Evolutionary conservation across 2,797 vertebrate genomes (phyloP).

Genomic region (Coregonus suidteri): DNA sequence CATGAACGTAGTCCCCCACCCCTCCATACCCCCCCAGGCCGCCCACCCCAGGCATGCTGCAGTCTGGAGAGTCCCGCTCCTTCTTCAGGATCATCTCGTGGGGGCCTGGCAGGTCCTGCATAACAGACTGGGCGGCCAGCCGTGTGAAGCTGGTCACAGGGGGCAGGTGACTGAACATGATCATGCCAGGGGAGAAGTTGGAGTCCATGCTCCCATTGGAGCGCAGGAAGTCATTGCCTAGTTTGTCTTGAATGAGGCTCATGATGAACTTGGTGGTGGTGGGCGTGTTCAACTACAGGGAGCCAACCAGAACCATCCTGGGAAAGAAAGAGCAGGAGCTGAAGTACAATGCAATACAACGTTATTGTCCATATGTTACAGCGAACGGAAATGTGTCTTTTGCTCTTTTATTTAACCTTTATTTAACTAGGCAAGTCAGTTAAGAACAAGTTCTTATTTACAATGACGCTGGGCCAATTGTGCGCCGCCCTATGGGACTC

Average conservation of each 20-base stretch:
- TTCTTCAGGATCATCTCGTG: constrained; percentile 94
- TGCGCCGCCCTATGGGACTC: no score
- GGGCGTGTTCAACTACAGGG: constrained; percentile 57
- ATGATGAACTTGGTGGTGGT: constrained; percentile 59
- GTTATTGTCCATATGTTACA: not conserved
- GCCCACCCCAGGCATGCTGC: constrained; percentile 51
- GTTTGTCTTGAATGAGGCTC: constrained; percentile 87
- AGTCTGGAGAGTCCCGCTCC: constrained; percentile 87
- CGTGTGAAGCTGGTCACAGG: constrained; percentile 97
- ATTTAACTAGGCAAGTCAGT: no score
- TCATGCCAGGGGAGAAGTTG: constrained; percentile 87
- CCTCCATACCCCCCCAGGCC: constrained; percentile 46
- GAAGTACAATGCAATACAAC: not conserved
- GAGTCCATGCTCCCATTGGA: constrained; percentile 89
- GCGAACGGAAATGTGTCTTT: not conserved
- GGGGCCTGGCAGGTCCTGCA: constrained; percentile 75
- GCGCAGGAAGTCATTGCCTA: constrained; percentile 89
- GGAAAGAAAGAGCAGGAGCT: constrained; percentile 3
- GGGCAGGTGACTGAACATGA: constrained; percentile 97
- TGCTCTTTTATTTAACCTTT: no score
- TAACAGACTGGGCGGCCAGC: constrained; percentile 84
- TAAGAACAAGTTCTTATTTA: no score
- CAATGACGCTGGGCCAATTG: no score
- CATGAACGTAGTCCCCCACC: constrained; percentile 74
- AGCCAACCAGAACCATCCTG: constrained; percentile 72